phyloP scores from a whole-genome alignment of 2,888 invertebrate species.

The Rhingia campestris region DNA sequence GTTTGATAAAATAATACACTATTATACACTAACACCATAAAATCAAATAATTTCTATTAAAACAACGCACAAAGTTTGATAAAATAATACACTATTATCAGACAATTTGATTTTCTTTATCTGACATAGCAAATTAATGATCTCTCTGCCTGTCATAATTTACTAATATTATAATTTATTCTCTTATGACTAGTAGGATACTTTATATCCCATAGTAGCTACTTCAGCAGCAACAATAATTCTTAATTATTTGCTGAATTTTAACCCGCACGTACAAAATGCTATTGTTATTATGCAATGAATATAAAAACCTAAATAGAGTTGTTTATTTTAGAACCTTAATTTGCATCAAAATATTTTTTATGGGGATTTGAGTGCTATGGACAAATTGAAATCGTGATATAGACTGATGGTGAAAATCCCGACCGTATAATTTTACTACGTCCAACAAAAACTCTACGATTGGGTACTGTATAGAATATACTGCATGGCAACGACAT shows the following conservation, averaged over 20 bases:
- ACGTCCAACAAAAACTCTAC: neutral
- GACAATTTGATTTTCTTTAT: too few species aligned
- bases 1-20: too few species aligned
- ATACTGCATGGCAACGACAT: neutral
- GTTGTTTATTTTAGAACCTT: constrained; percentile 23
- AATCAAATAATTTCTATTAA: too few species aligned
- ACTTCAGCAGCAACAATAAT: constrained; percentile 6
- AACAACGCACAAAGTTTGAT: too few species aligned
- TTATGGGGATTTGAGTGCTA: constrained; percentile 17
- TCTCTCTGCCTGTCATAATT: too few species aligned
- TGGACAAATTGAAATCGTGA: constrained; percentile 10
- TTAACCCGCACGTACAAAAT: neutral
- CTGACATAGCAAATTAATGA: too few species aligned
- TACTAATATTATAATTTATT: too few species aligned
- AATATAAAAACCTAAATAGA: constrained; percentile 14
- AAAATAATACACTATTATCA: too few species aligned
- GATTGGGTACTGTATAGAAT: neutral
- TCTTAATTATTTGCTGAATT: neutral
- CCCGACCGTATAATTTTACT: constrained; percentile 1
- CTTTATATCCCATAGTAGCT: too few species aligned
- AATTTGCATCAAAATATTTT: constrained; percentile 30
- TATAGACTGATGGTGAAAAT: neutral
- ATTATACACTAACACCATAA: too few species aligned
- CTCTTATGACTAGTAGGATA: too few species aligned
- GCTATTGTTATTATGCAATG: neutral